Base-by-base conservation (phyloP, 2,888 invertebrate species). In the Heliconius aoede region DNA sequence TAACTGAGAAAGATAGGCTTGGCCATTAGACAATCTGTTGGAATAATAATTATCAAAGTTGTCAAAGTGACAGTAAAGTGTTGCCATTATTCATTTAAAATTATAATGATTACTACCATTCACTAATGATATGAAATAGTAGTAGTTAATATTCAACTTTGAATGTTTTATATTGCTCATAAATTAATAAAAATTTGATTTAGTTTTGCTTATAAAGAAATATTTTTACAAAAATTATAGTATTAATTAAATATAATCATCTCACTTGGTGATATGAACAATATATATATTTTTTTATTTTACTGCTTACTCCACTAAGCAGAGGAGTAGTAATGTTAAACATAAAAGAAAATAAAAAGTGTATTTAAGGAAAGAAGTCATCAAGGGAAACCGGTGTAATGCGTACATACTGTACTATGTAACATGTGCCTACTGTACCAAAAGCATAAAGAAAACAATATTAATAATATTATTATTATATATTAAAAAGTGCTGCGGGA, bases 1-100 rank as follows among this genome's bases (percentile, higher is more conserved):
- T 89, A 89, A 81, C 86, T 84, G 84, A 86, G 86, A 89, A 92
- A 92, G 90, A 91, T 90, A 94, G 94, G 94, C 93, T 94, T 92
- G 94, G 93, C 93, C 93, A 93, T 93, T 89, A 89, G 90, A 88
- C 87, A 89, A 90, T 88, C 87, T 89, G 84, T 84, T 88, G 84
- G 89, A 90, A 88, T 90, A 90, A 89, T 90, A 89, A 89, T 90
- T 77, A 79, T 46, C 76, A 78, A 68, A 76, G 73, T 28, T 80
- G 79, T 79, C 78, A 78, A 76, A 74, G 21, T 76, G 76, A 72
- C 76, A 67, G 26, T 36, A 64, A 28, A 51, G n/a, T n/a, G 60
- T 61, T 61, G 21, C 36, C 51, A 65, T 40, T 72, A 51, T 28
- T 72, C 15, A 32, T 7, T 36, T 40, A 1, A 36, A 28, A 24